A percentile compares a stretch with the other conserved stretches of the same genome.
Evolutionary conservation across 2,797 vertebrate species (phyloP).

Genomic region (Rhyacichthys aspro): DNA sequence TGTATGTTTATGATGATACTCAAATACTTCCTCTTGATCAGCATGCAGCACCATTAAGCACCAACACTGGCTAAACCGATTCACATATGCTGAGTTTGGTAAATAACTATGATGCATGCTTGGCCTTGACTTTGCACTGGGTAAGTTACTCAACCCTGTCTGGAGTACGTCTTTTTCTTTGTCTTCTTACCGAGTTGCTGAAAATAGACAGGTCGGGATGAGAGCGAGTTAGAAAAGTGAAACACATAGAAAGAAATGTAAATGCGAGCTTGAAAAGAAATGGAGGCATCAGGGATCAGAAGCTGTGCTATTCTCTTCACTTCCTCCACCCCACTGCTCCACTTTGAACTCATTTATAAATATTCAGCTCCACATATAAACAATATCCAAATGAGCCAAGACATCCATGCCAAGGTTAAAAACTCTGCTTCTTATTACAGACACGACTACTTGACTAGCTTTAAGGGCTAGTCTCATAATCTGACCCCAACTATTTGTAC

Average conservation of each 20-base stretch:
- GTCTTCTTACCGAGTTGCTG: constrained; percentile 56
- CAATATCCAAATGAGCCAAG: constrained; percentile 75
- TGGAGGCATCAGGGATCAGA: constrained; percentile 73
- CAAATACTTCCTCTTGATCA: constrained; percentile 37
- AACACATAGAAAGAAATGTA: constrained; percentile 70
- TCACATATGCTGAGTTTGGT: constrained; percentile 23
- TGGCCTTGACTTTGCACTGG: constrained; percentile 37
- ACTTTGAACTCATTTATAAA: constrained; percentile 82
- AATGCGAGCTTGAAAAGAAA: constrained; percentile 72
- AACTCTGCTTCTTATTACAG: constrained; percentile 66
- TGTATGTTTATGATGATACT: constrained; percentile 38
- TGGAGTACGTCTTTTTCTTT: constrained; percentile 48
- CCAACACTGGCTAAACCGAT: constrained; percentile 38
- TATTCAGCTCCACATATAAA: constrained; percentile 77
- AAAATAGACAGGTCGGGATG: constrained; percentile 73
- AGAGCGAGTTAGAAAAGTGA: constrained; percentile 59
- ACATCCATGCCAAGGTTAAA: constrained; percentile 79
- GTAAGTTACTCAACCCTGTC: constrained; percentile 41
- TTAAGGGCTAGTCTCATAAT: constrained; percentile 66
- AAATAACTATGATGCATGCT: constrained; percentile 51
- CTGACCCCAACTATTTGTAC: constrained; percentile 66
- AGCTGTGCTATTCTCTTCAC: constrained; percentile 71
- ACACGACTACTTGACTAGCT: constrained; percentile 66
- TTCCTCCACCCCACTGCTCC: constrained; percentile 75
- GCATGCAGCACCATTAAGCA: constrained; percentile 27